phyloP scores from a whole-genome alignment of 2,888 invertebrate species.

The Platycheirus albimanus region DNA sequence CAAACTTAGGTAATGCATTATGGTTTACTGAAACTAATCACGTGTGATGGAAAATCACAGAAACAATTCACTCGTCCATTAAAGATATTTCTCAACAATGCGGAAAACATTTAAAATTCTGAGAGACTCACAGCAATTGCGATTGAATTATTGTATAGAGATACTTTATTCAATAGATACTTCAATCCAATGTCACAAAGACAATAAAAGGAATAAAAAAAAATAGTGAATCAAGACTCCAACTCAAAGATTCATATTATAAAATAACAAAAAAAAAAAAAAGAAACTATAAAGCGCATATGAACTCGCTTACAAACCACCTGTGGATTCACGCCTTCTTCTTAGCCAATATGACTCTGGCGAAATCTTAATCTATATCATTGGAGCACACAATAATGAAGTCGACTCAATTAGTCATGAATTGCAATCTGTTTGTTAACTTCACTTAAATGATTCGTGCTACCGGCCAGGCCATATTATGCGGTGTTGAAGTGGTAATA shows the following conservation, averaged over 20 bases:
- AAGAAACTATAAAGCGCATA: conserved; percentile 26
- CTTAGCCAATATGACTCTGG: conserved; percentile 4
- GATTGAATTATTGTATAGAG: conserved; percentile 57
- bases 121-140: neutral
- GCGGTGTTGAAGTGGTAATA: neutral
- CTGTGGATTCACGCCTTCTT: conserved; percentile 67
- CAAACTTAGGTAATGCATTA: conserved; percentile 18
- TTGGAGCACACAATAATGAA: conserved; percentile 49
- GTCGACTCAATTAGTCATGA: conserved; percentile 72
- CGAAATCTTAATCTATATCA: conserved; percentile 49
- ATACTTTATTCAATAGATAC: too few relatives aligned
- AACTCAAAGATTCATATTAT: conserved; percentile 14
- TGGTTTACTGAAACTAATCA: conserved; percentile 19
- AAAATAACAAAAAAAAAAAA: conserved; percentile 18
- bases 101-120: conserved; percentile 64
- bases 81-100: conserved; percentile 53
- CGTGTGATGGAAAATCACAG: conserved; percentile 43
- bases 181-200: conserved; percentile 53
- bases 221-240: conserved; percentile 13
- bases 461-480: neutral
- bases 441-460: conserved; percentile 41
- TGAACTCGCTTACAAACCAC: conserved; percentile 53
- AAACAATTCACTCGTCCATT: conserved; percentile 38
- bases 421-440: conserved; percentile 52
- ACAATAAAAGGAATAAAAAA: neutral